Base-by-base conservation (phyloP, 2,113 vertebrate genomes). In the Hypanus sabinus region DNA sequence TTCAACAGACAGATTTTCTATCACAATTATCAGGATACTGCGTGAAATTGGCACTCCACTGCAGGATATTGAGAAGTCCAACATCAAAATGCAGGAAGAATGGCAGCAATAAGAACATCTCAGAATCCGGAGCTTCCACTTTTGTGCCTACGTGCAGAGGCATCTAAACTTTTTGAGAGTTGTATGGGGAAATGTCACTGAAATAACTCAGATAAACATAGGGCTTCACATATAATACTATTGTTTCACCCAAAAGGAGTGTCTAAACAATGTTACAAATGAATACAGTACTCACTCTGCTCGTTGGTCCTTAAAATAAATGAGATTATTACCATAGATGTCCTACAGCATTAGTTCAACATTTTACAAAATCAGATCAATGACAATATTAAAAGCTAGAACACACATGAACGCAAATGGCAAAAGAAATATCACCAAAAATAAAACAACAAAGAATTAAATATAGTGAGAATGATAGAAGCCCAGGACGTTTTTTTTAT, bases 371-470 rank as follows among this genome's bases (percentile, higher is more conserved):
- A 65, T 60, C 57, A 30, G n/a, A 60, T n/a, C 5, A 65, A 33
- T 90, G 60, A 90, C 14, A 94, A 95, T 95, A 95, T 94, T 94
- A 94, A 95, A 94, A 96, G 95, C 96, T 94, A 95, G 94, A 95
- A 95, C 1, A 46, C 94, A 94, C 95, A 0, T 73, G 95, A 95
- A 95, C 1, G 62, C 91, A 95, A 90, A 83, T 94, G 95, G 96
- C 96, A 97, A 96, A 96, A 95, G 95, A 95, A 96, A 96, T 46
- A 96, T 96, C 96, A 96, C 96, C 96, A 96, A 96, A 46, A 96
- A 96, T 95, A 96, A 96, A 14, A 70, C 46, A 77, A 94, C 94
- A 90, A 30, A 79, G 70, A 94, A 94, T 94, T 81, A 94, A 87
- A 90, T 95, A 96, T 95, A 77, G 24, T 94, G 14, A 5, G 90